phyloP scores from a whole-genome alignment of 2,888 invertebrate species.

The Tipula unca region DNA sequence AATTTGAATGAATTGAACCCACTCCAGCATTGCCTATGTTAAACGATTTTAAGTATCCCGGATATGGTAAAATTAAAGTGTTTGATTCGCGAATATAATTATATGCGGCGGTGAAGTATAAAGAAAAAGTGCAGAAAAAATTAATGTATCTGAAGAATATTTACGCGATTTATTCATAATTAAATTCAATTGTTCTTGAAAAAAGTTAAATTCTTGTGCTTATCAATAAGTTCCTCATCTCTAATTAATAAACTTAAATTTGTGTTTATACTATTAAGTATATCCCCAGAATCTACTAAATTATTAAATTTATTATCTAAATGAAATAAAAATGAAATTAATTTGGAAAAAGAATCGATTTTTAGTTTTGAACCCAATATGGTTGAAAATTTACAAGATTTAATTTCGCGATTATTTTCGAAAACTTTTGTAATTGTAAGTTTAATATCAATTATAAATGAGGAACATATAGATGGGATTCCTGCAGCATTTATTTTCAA shows the following conservation, averaged over 20 bases:
- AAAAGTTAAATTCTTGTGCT: background rate
- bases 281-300: background rate
- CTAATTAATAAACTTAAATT: background rate
- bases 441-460: background rate
- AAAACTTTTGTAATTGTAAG: background rate
- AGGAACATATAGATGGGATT: background rate
- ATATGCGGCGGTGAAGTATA: background rate
- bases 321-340: background rate
- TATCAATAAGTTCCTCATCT: background rate
- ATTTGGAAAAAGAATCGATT: background rate
- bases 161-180: background rate
- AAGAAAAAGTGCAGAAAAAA: background rate
- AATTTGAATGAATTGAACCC: too few species aligned
- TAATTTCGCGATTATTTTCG: background rate
- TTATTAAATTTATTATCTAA: background rate
- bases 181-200: background rate
- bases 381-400: background rate
- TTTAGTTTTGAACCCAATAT: background rate
- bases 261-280: background rate
- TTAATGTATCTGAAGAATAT: background rate
- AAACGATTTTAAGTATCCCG: too few species aligned
- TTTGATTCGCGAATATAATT: background rate
- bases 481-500: background rate
- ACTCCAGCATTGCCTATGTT: too few species aligned
- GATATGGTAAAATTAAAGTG: too few species aligned